phyloP scores from a whole-genome alignment of 2,113 vertebrate species.

The Labeo rohita region DNA sequence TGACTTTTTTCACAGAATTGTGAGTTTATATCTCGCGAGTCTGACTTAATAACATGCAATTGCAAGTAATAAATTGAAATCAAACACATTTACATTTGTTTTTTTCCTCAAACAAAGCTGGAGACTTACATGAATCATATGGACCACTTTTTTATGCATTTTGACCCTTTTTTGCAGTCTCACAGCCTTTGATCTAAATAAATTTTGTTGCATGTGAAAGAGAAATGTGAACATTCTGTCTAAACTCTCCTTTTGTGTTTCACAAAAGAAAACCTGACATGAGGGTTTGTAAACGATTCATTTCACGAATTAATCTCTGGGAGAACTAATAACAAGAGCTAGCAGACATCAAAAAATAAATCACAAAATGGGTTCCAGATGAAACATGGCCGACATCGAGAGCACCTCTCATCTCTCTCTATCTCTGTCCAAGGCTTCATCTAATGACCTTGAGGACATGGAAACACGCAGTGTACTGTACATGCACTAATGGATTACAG shows the following conservation, averaged over 20 bases:
- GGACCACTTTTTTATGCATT: not conserved
- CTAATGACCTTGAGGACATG: slow-evolving; percentile 8
- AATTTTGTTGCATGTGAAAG: not conserved
- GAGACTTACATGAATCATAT: not conserved
- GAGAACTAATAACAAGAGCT: not conserved
- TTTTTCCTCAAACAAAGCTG: no score
- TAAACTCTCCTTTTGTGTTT: not conserved
- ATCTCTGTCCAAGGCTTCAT: not conserved
- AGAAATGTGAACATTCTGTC: not conserved
- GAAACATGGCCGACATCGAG: not conserved
- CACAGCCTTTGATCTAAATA: not conserved
- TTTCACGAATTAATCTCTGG: not conserved
- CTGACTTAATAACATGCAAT: no score
- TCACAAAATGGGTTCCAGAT: not conserved
- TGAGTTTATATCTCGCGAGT: no score
- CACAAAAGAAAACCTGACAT: not conserved
- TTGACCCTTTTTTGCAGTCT: not conserved
- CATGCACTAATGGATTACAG: not conserved
- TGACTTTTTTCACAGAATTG: no score
- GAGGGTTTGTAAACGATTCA: not conserved
- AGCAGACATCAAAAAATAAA: not conserved
- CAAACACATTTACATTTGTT: no score
- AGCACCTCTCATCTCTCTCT: not conserved
- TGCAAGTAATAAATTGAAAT: not conserved
- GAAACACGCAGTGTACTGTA: not conserved